A percentile compares a stretch with the other conserved stretches of the same genome.
These are phyloP conservation scores for Tubulanus polymorphus DNA, from an alignment of 2,888 invertebrate species.

Conservation along the genomic window DNA sequence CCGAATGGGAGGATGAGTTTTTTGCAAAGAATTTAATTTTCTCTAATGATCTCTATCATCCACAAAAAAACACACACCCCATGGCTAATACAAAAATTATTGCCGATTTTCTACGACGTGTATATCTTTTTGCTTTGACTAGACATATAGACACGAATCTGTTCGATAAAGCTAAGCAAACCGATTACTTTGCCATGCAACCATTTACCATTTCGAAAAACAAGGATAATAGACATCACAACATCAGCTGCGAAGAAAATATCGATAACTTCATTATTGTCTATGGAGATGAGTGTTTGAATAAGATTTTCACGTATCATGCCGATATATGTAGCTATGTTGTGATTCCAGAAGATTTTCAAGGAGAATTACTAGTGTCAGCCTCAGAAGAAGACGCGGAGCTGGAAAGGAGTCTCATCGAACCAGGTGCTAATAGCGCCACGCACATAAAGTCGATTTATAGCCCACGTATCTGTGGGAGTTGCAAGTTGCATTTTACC, in stretches of 20 bases:
- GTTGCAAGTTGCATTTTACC: not conserved
- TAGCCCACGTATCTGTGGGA: not conserved
- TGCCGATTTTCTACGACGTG: not conserved
- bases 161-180: not conserved
- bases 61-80: not conserved
- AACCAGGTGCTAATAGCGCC: slow-evolving; percentile 1
- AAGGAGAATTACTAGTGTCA: not conserved
- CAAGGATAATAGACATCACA: not conserved
- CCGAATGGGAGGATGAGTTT: slow-evolving; percentile 2
- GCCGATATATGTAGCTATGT: not conserved
- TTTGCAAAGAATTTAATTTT: not conserved
- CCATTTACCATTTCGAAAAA: not conserved
- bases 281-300: slow-evolving; percentile 3
- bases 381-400: not conserved
- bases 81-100: slow-evolving; percentile 1
- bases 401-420: not conserved
- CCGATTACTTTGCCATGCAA: not conserved
- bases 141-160: not conserved
- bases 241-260: not conserved
- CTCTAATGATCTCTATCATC: not conserved
- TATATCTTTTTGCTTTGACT: not conserved
- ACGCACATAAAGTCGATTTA: not conserved
- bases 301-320: slow-evolving; percentile 1
- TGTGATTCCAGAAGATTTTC: slow-evolving; percentile 1
- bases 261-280: not conserved